Conservation (phyloP, 2,888 invertebrate genomes). For the Spilarctia lutea region DNA sequence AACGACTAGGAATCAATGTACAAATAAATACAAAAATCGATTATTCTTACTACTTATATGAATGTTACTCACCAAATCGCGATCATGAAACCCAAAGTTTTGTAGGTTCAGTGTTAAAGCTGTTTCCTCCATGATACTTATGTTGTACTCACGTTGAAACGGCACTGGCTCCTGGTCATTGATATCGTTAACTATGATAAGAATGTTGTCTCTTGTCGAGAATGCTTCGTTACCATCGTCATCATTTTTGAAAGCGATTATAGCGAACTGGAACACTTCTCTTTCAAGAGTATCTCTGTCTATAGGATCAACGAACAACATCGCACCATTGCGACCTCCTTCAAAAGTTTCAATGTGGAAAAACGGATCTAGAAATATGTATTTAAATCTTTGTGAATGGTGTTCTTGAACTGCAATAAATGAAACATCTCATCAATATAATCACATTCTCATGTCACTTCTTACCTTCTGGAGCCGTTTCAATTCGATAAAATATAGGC, state of each 20-base stretch:
- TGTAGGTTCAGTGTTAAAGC: constrained; percentile 79
- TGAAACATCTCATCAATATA: not conserved
- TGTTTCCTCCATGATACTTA: constrained; percentile 84
- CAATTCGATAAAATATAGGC: constrained; percentile 82
- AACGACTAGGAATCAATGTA: not conserved
- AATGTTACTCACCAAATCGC: constrained; percentile 78
- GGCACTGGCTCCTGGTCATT: constrained; percentile 90
- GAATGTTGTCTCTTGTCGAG: constrained; percentile 65
- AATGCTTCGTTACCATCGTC: constrained; percentile 59
- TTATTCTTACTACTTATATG: not conserved
- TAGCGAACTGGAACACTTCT: constrained; percentile 78
- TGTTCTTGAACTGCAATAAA: not conserved
- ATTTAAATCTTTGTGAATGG: not conserved
- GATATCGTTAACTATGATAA: constrained; percentile 84
- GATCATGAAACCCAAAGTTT: constrained; percentile 84
- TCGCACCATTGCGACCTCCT: constrained; percentile 68
- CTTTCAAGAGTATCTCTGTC: constrained; percentile 79
- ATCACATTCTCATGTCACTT: not conserved
- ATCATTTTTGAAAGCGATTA: constrained; percentile 80
- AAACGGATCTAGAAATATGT: constrained; percentile 66
- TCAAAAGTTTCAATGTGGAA: constrained; percentile 70
- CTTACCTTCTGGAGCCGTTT: constrained; percentile 71
- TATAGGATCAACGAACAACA: constrained; percentile 72
- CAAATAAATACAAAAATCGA: not conserved
- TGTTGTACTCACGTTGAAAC: constrained; percentile 61